phyloP scores from a whole-genome alignment of 2,888 invertebrate species.

The Octodonta nipae region DNA sequence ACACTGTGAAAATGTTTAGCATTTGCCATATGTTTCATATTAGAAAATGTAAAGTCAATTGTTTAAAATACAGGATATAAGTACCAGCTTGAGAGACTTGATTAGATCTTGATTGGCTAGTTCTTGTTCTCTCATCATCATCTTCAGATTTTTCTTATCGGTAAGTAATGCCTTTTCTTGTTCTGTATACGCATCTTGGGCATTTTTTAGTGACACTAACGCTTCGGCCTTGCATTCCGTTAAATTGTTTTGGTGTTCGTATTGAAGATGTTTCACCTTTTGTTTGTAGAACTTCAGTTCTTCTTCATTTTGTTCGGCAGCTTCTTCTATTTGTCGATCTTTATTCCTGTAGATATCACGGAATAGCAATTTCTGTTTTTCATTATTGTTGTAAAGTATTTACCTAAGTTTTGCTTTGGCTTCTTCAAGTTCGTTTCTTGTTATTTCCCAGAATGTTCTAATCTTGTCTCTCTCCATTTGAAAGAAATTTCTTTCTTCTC shows the following conservation, averaged over 20 bases:
- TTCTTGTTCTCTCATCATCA: conserved; percentile 54
- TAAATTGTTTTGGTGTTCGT: conserved; percentile 76
- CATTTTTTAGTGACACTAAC: conserved; percentile 65
- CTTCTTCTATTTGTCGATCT: conserved; percentile 78
- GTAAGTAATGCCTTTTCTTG: conserved; percentile 65
- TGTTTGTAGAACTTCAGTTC: conserved; percentile 81
- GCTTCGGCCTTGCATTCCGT: conserved; percentile 76
- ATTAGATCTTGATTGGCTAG: conserved; percentile 59
- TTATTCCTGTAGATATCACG: conserved; percentile 57
- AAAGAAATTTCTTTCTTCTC: conserved; percentile 90
- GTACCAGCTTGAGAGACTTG: conserved; percentile 53
- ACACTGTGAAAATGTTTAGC: too few relatives aligned
- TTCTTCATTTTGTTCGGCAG: conserved; percentile 73
- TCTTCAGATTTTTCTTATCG: conserved; percentile 57
- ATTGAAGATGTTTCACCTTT: conserved; percentile 83
- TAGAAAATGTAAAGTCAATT: too few relatives aligned
- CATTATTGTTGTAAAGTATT: conserved; percentile 3
- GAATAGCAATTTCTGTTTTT: conserved; percentile 3
- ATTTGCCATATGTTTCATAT: too few relatives aligned
- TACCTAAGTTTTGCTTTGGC: conserved; percentile 54
- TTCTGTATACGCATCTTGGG: conserved; percentile 67
- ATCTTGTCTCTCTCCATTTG: conserved; percentile 90
- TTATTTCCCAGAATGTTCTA: conserved; percentile 91
- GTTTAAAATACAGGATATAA: too few relatives aligned
- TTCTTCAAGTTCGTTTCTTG: conserved; percentile 77